Base-by-base conservation (phyloP, 2,113 vertebrate genomes). In the Zosterops borbonicus region DNA sequence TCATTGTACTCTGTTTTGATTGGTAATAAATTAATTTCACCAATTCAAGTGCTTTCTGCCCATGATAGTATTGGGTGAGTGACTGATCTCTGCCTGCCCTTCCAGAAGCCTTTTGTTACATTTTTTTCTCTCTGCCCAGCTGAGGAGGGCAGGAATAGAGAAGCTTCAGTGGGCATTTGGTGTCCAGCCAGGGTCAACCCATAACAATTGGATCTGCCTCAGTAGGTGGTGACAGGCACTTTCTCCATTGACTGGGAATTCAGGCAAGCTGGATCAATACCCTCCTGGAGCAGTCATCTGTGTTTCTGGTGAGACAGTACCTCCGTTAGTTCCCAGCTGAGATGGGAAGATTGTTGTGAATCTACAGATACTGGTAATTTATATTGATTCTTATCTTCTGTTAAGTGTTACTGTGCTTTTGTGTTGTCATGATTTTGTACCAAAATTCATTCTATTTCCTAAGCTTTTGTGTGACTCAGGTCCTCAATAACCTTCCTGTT, bases 401-500 rank as follows among this genome's bases (percentile, higher is more conserved):
- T 76, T n/a, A 58, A 86, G 9, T 73, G 31, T 76, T 75, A 35
- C 17, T 70, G n/a, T 60, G 59, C 28, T 90, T 94, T 65, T 77
- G 12, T 60, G 31, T 83, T 46, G 15, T 69, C 58, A 41, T 59
- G 42, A 81, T 84, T 91, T 71, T 93, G 44, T 75, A 49, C 17
- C 24, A 71, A 71, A 79, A 64, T 71, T 78, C 14, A 37, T 78
- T 91, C 67, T 22, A 55, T 89, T 90, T 92, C 59, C 33, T n/a
- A 71, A 56, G 11, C 16, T 94, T 83, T 68, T 84, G 14, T 75
- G 29, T 50, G 33, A 70, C 14, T 84, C 19, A 44, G 12, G 17
- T 64, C 20, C 27, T 84, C 33, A 28, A 9, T 71, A 87, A 79
- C 21, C 11, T 68, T 89, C 28, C 58, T 70, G 18, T 28, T 87